Base-by-base conservation (phyloP, 2,113 vertebrate species). In the Phoenicopterus ruber region DNA sequence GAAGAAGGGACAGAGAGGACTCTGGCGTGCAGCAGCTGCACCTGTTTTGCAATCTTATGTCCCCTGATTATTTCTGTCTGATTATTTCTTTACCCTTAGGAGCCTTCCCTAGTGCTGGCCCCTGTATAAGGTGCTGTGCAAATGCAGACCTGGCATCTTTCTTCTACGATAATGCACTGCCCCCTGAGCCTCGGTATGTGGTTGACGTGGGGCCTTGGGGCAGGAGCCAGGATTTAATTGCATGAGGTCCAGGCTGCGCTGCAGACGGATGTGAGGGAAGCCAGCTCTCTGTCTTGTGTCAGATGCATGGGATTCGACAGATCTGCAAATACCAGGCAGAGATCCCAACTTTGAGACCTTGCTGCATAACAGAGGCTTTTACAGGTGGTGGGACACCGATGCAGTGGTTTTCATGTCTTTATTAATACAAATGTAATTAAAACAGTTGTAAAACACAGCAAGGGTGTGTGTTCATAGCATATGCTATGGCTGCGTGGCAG, bases 11-110 rank as follows among this genome's bases (percentile, higher is more conserved):
- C 14, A 67, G 70, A 69, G 32, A 15, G 40, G n/a, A 22, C 17
- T 52, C 50, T 34, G 44, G 13, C 0, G 0, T 54, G 28, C 42
- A 44, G 59, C 55, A 50, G 40, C 46, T 71, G 15, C 12, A 36
- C 22, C 19, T 0, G 0, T 50, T 94, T 86, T 81, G 36, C 49
- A 25, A 3, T 71, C 34, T 87, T 40, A 34, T 1, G 8, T 82
- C 9, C 21, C 12, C 18, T 54, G 34, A 38, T 81, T 49, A 55
- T 67, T 84, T 65, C n/a, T 61, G 17, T 47, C 58, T 61, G 32
- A 36, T 54, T 69, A 32, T 74, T 86, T 82, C 36, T 82, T 83
- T 85, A 17, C 38, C n/a, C 17, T 74, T 31, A 49, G 55, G 22
- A 59, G 25, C n/a, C 22, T 89, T 89, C 12, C 55, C 24, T 59